Conservation (phyloP, 2,113 vertebrate species). For the Poicephalus gulielmi region DNA sequence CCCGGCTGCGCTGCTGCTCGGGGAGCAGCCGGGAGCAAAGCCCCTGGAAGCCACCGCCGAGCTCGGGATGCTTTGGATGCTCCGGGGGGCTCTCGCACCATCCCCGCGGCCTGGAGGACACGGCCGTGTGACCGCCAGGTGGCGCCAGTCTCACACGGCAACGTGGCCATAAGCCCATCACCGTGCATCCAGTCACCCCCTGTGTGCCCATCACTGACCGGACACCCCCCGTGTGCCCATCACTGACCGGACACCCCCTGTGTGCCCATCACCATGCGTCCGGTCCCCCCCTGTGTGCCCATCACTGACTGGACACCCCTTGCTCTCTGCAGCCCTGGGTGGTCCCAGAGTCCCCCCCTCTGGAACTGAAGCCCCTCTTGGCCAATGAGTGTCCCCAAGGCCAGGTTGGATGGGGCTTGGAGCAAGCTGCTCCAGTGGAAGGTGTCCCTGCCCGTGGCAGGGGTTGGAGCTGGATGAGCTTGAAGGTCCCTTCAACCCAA, state of each 20-base stretch:
- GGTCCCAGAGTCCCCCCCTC: not conserved
- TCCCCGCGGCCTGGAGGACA: not conserved
- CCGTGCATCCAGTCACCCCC: not conserved
- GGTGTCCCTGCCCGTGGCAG: not conserved
- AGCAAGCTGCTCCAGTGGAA: not conserved
- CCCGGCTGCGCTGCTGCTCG: not conserved
- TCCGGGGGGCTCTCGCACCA: accelerated
- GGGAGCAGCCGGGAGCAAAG: not conserved
- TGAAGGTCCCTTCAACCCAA: not conserved
- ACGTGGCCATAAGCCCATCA: not conserved
- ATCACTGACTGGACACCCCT: accelerated
- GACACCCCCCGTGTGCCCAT: no score
- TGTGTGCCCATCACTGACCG: no score
- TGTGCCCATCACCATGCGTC: not conserved
- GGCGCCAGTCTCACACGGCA: not conserved
- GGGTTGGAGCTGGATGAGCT: not conserved
- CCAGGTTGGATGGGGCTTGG: not conserved
- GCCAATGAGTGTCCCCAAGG: not conserved
- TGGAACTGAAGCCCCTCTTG: not conserved
- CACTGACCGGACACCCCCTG: no score
- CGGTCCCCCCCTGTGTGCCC: not conserved
- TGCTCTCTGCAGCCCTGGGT: not conserved
- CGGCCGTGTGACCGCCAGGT: not conserved
- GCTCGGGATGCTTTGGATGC: not conserved
- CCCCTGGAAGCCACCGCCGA: accelerated